Evolutionary conservation across 2,797 vertebrate genomes (phyloP).

Genomic region (Varecia variegata): DNA sequence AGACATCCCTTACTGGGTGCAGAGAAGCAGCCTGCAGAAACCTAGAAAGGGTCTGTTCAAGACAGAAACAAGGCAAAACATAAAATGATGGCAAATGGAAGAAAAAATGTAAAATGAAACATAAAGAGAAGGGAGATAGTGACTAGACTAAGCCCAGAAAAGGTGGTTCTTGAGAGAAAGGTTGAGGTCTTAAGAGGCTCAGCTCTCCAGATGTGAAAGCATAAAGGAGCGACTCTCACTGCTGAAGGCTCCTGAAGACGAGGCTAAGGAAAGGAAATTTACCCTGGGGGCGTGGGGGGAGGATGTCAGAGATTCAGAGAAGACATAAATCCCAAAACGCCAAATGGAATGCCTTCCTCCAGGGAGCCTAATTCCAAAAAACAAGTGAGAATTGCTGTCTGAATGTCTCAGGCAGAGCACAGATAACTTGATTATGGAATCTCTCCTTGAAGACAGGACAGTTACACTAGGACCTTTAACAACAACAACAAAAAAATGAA

Average conservation of each 20-base stretch:
- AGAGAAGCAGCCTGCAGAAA: neutral
- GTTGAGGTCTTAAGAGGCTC: neutral
- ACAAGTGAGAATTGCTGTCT: neutral
- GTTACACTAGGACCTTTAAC: neutral
- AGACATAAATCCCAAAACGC: neutral
- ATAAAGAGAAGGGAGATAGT: neutral
- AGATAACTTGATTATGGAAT: fast-evolving
- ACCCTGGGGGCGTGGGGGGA: neutral
- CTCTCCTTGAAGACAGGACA: neutral
- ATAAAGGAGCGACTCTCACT: neutral
- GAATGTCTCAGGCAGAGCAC: neutral
- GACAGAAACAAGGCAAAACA: neutral
- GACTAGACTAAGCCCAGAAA: neutral
- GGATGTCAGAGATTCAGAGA: neutral
- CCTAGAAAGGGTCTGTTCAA: neutral
- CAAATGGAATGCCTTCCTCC: neutral
- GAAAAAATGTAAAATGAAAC: neutral
- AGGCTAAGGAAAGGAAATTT: neutral
- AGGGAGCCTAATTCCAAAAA: neutral
- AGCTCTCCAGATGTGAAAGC: neutral
- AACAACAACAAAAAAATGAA: neutral
- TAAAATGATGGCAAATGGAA: neutral
- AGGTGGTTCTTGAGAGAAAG: neutral
- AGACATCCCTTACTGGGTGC: neutral
- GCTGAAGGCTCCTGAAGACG: neutral